Evolutionary conservation across 2,797 vertebrate species (phyloP).

Genomic region (Cercopithecus diana): DNA sequence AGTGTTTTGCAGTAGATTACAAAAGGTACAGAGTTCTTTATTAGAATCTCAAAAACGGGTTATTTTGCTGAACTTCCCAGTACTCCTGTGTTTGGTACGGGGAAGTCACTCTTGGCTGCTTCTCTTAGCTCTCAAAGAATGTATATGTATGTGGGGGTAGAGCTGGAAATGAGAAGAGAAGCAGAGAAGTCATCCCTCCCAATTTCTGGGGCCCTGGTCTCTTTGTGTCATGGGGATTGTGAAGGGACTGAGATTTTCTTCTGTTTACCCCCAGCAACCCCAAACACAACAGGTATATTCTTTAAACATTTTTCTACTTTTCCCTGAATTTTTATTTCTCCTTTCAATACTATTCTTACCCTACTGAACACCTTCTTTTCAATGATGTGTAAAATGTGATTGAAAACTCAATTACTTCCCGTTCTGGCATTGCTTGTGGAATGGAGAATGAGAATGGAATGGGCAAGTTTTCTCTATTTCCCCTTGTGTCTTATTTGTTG

Average conservation of each 20-base stretch:
- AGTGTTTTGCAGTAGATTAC: not conserved
- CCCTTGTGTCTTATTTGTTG: constrained; percentile 11
- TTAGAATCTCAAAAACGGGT: not conserved
- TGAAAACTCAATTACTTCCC: constrained; percentile 2
- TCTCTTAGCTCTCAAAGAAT: not conserved
- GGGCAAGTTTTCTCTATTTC: not conserved
- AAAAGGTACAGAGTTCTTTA: not conserved
- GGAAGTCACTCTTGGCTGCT: not conserved
- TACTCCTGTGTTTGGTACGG: not conserved
- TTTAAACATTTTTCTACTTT: constrained; percentile 23
- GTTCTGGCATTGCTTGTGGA: not conserved
- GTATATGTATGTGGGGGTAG: not conserved
- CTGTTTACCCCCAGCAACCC: not conserved
- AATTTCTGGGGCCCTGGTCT: not conserved
- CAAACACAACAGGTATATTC: not conserved
- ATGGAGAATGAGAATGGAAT: constrained; percentile 2
- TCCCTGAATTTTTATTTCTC: constrained; percentile 13
- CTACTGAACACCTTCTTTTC: constrained; percentile 13
- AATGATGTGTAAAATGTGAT: constrained; percentile 46
- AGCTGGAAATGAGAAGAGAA: not conserved
- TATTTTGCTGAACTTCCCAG: not conserved
- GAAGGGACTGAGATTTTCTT: not conserved
- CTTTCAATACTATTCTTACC: not conserved
- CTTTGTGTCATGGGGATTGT: not conserved
- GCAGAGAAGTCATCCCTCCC: not conserved